Evolutionary conservation across 2,888 invertebrate species (phyloP), one percentile per base, ranked within the genome.

Genomic region (Altica lythri): DNA sequence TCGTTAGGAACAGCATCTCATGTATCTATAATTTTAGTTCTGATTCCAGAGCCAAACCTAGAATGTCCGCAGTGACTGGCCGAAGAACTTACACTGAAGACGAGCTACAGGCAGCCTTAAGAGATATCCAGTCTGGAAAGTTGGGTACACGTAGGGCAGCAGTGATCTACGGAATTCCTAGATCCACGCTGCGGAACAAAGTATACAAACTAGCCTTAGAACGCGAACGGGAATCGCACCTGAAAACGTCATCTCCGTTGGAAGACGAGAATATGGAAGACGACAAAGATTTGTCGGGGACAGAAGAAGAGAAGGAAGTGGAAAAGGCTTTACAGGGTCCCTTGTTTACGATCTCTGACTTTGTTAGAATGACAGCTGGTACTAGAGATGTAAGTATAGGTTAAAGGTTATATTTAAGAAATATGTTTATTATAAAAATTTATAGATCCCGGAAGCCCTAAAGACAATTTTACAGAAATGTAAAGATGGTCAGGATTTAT

Each of bases 121-220:
- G 90, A 55, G 97, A 96, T 77, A 95, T 97, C 72, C 90, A 93
- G 76, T 89, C 89, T 64, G 95, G 95, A 12, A 90, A 92, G 71
- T 81, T 97, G 65, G 96, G 95, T 62, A 95, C 95, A 4, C 81
- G 96, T 37, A 83, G 96, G 54, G 96, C 97, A 5, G 92, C 97
- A 46, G 92, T 93, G 48, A 89, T 95, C 68, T 98, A 98, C 78
- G 95, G 95, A 68, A 95, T 97, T 73, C 97, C 97, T 4, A 85
- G 58, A 8, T 95, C 97, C 62, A 97, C 96, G 17, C 84, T 98
- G 44, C 85, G 97, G 59, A 98, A 96, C 81, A 98, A 98, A 79
- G 93, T 92, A 73, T 89, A 90, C 81, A 92, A 92, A 76, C 80
- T 90, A 70, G 82, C 85, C 51, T 79, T 86, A 77, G 90, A 90